phyloP scores from a whole-genome alignment of 2,888 invertebrate species.

The Chloromyia formosa region DNA sequence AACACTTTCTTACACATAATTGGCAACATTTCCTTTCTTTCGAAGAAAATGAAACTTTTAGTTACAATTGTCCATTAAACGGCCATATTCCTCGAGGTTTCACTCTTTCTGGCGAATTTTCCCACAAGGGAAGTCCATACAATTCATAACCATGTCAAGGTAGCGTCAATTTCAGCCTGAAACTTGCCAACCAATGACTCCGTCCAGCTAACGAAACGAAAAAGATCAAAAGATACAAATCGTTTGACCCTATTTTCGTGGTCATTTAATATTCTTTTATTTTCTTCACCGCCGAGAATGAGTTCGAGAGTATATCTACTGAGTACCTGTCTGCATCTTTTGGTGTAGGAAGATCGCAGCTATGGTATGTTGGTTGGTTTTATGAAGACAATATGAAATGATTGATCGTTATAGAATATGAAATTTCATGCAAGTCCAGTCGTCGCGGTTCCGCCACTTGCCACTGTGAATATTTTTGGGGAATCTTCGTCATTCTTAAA shows the following conservation, averaged over 20 bases:
- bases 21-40: too few species aligned
- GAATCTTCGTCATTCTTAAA: too few species aligned
- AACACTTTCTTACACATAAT: too few species aligned
- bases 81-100: too few species aligned
- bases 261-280: neutral
- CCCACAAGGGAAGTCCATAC: neutral
- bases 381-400: conserved; percentile 27
- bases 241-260: neutral
- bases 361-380: too few species aligned
- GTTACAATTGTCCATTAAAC: too few species aligned
- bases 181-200: neutral
- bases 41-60: too few species aligned
- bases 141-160: conserved; percentile 2
- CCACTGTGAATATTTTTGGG: too few species aligned
- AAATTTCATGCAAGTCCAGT: conserved; percentile 19
- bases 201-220: neutral
- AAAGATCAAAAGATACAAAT: neutral
- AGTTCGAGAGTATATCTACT: neutral
- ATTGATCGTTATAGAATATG: conserved; percentile 1
- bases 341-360: neutral
- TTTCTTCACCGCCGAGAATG: neutral
- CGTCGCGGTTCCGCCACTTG: too few species aligned
- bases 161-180: neutral
- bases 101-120: neutral
- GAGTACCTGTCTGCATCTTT: neutral